phyloP scores from a whole-genome alignment of 2,113 vertebrate genomes.

The Tragelaphus imberbis region DNA sequence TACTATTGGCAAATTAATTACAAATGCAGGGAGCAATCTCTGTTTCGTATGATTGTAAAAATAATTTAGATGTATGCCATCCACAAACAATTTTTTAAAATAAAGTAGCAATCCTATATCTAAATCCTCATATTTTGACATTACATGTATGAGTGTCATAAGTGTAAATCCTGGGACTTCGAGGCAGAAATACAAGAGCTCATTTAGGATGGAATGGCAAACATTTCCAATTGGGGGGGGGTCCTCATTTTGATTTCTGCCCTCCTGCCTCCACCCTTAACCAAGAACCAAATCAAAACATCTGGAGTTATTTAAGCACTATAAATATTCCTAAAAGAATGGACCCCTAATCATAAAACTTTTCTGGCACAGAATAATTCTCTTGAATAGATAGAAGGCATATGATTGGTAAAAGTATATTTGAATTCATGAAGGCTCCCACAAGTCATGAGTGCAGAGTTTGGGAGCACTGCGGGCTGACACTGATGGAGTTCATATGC shows the following conservation, averaged over 20 bases:
- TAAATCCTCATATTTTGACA: constrained; percentile 20
- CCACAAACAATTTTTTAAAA: neutral
- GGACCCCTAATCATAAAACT: constrained; percentile 22
- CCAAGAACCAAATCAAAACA: constrained; percentile 20
- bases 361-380: constrained; percentile 24
- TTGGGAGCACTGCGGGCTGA: neutral
- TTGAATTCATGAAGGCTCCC: neutral
- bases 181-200: constrained; percentile 2
- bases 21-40: constrained; percentile 30
- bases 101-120: neutral
- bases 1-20: constrained; percentile 44
- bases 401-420: constrained; percentile 18
- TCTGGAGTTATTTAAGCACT: constrained; percentile 40
- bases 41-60: constrained; percentile 43
- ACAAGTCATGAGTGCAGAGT: neutral
- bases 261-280: neutral
- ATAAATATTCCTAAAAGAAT: constrained; percentile 42
- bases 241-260: constrained; percentile 34
- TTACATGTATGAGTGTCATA: constrained; percentile 10
- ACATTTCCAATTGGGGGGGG: constrained; percentile 11
- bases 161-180: constrained; percentile 37
- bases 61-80: constrained; percentile 39
- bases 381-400: constrained; percentile 6
- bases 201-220: constrained; percentile 3
- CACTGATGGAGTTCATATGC: neutral